Conservation (phyloP, 2,797 vertebrate genomes). For the Sylvilagus floridanus region DNA sequence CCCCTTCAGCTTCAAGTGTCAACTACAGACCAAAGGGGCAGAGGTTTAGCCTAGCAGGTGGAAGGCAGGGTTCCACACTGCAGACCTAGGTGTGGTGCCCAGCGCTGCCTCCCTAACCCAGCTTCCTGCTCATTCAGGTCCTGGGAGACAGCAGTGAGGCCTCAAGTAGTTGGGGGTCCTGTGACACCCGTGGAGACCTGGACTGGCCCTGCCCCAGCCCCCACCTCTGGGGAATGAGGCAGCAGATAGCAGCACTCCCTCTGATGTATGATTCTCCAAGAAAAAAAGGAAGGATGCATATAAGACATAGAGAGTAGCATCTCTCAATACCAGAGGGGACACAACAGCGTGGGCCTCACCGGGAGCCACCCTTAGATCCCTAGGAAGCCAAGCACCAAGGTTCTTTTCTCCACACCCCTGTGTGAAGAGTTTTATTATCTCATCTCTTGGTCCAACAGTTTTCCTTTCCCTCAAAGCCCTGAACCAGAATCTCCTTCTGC, state of each 20-base stretch:
- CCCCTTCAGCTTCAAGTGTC: neutral
- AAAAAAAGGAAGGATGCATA: neutral
- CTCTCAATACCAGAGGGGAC: neutral
- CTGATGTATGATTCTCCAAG: too few species aligned
- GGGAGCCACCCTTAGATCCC: neutral
- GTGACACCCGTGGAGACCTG: too few species aligned
- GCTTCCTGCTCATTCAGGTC: too few species aligned
- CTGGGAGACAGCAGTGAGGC: too few species aligned
- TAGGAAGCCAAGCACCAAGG: neutral
- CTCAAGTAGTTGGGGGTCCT: too few species aligned
- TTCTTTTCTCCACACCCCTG: neutral
- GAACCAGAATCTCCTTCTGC: conserved; percentile 38
- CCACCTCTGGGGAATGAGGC: too few species aligned
- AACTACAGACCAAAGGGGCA: neutral
- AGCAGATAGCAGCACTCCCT: too few species aligned
- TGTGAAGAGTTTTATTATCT: neutral
- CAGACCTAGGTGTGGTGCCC: too few species aligned
- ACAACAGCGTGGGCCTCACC: neutral
- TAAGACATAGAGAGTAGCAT: neutral
- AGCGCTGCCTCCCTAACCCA: too few species aligned
- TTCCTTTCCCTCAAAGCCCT: neutral
- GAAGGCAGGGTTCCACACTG: neutral
- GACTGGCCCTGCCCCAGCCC: too few species aligned
- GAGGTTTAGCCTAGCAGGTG: too few species aligned
- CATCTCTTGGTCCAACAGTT: neutral